Evolutionary conservation across 2,888 invertebrate species (phyloP), one percentile per base, ranked within the genome.

Genomic region (Diplazon laetatorius): DNA sequence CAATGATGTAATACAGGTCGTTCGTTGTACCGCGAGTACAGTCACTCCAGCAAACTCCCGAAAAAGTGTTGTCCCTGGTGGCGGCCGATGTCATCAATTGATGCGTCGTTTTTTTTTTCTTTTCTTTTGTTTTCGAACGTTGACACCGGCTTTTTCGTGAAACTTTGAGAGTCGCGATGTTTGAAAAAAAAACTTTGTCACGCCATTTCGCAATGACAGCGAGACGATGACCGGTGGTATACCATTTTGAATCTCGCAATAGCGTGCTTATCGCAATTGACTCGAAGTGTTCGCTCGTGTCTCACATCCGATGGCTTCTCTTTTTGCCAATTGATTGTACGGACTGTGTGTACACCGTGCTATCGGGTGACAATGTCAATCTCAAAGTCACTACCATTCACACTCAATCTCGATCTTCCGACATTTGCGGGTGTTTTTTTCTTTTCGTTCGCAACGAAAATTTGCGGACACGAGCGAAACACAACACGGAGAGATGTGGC

Each of bases 1-100:
- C 83, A 78, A 77, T 83, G 82, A 83, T 82, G 82, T 81, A 83
- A 82, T 65, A 52, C 42, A 35, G 30, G 20, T 30, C 50, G 44
- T 37, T 52, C 42, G 60, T 65, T 63, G 25, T 60, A 55, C 37
- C 44, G 35, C 57, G 20, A 55, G 52, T 76, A 46, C 44, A 60
- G 37, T 63, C 60, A 71, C n/a, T n/a, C n/a, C n/a, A n/a, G n/a
- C n/a, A n/a, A n/a, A n/a, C n/a, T n/a, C n/a, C n/a, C n/a, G n/a
- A n/a, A n/a, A n/a, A n/a, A n/a, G n/a, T n/a, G n/a, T n/a, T n/a
- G n/a, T n/a, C n/a, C n/a, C n/a, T n/a, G n/a, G n/a, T n/a, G n/a
- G n/a, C n/a, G n/a, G n/a, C n/a, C n/a, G n/a, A n/a, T n/a, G n/a
- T n/a, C n/a, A n/a, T n/a, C n/a, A n/a, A n/a, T n/a, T n/a, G n/a